Base-by-base conservation (phyloP, 2,888 invertebrate species). In the Balanococcus diminutus region DNA sequence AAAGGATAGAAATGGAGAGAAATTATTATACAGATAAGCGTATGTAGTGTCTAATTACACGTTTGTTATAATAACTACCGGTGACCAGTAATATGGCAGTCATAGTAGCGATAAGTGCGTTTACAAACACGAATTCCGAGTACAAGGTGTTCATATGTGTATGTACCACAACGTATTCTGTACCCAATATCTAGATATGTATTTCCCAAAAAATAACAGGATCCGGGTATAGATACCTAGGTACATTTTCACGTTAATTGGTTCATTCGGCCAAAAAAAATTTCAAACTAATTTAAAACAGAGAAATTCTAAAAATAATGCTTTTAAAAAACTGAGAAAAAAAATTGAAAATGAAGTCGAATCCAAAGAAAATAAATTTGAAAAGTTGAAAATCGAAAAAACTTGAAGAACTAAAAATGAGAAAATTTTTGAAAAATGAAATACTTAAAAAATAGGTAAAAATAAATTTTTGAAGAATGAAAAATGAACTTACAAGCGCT, bases 21-120 rank as follows among this genome's bases (percentile, higher is more conserved):
- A 79, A 79, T 79, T 79, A 79, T 79, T 79, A 79, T 79, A 79
- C n/a, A 79, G 75, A 79, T 79, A 79, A 79, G 75, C 75, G 75
- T 36, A 79, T 36, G 19, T 79, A 79, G 75, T 36, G 75, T 32
- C 32, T 79, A 79, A 79, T 79, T 79, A 79, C 75, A 79, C 75
- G 75, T 79, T 79, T 79, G 75, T 79, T 36, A 36, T 79, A 36
- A 36, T 79, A 79, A 79, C 75, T 79, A 79, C 75, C 75, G 75
- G 75, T 79, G 75, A 79, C 75, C 75, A 79, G 75, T 79, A 79
- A 79, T 79, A 79, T 36, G 36, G 75, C 75, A 36, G 75, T 79
- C 36, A 19, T 79, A 79, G 75, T 32, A 32, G 28, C 67, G 67
- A 67, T 67, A 79, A 79, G 36, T 79, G 36, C 75, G 36, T 79